phyloP scores from a whole-genome alignment of 1,140 invertebrate genomes.

The Heliconius melpomene region DNA sequence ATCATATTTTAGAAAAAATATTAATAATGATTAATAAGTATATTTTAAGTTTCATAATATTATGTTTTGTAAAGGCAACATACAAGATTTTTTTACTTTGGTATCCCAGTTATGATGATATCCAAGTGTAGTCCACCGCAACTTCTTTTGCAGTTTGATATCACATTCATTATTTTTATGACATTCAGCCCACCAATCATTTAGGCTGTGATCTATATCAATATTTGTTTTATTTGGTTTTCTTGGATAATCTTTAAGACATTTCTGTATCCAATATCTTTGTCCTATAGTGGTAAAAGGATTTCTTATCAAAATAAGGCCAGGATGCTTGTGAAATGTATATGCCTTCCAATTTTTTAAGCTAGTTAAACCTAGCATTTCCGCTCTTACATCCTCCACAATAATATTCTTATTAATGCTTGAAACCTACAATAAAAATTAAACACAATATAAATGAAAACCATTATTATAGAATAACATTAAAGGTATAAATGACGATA shows the following conservation, averaged over 20 bases:
- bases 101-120: conserved; percentile 98
- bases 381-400: conserved; percentile 50
- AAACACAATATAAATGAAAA: too few species aligned
- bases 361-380: conserved; percentile 79
- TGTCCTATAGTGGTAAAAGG: conserved; percentile 90
- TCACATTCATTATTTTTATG: conserved; percentile 60
- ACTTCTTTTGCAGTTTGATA: conserved; percentile 81
- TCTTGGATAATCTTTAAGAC: conserved; percentile 88
- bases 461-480: not conserved
- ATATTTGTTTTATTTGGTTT: conserved; percentile 92
- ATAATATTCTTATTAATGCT: conserved; percentile 6
- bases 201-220: conserved; percentile 59
- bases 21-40: too few species aligned
- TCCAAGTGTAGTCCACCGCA: conserved; percentile 95
- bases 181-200: conserved; percentile 77
- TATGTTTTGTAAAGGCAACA: not conserved
- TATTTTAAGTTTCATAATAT: conserved; percentile 32
- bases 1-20: too few species aligned
- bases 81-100: conserved; percentile 83
- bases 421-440: conserved; percentile 4
- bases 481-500: not conserved
- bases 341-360: conserved; percentile 82
- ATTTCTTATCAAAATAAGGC: conserved; percentile 91
- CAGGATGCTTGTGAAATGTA: conserved; percentile 82
- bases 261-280: conserved; percentile 90